Base-by-base conservation (phyloP, 2,797 vertebrate genomes). In the Lepidocolaptes lacrymiger region DNA sequence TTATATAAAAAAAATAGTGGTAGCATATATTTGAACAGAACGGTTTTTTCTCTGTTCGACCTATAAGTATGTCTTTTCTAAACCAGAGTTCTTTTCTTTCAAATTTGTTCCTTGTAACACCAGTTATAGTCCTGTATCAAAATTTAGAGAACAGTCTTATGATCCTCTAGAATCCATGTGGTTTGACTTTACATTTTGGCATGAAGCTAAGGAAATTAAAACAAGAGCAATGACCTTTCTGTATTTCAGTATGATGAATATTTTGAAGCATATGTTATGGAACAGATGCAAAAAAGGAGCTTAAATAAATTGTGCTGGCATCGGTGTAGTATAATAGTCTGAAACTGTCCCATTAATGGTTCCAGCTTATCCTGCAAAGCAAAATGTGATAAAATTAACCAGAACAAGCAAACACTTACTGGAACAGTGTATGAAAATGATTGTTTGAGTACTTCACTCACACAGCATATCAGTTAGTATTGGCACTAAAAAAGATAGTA, bases 241-340 rank as follows among this genome's bases (percentile, higher is more conserved):
- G 0, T 74, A 58, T 56, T 79, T 63, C 52, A 51, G 30, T 69
- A n/a, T 59, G 61, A 78, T 75, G 39, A 95, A 78, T 32, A 73
- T 66, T 92, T 93, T 84, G 55, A 93, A 89, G 15, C 62, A 37
- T 27, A 48, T 61, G 61, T 72, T 93, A 81, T 28, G 51, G 73
- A 96, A 81, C 43, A 94, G 76, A 89, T 85, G 69, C 28, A 92
- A 92, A 89, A 89, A 94, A 91, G 69, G 85, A 93, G 92, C 73
- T 96, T 95, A 81, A 89, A 95, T 74, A 94, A 94, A 95, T 96
- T 85, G 16, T 86, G 27, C 58, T 91, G 68, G 61, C 75, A 89
- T 85, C 0, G 0, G 23, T 78, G 39, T 19, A 75, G 39, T 68
- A 75, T 59, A 91, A 95, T 89, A 8, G 71, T 89, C 72, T 62